Percentiles rank a stretch among this genome's conserved stretches.
Conservation (phyloP, 2,888 invertebrate genomes). For the Priocnemis perturbator region DNA sequence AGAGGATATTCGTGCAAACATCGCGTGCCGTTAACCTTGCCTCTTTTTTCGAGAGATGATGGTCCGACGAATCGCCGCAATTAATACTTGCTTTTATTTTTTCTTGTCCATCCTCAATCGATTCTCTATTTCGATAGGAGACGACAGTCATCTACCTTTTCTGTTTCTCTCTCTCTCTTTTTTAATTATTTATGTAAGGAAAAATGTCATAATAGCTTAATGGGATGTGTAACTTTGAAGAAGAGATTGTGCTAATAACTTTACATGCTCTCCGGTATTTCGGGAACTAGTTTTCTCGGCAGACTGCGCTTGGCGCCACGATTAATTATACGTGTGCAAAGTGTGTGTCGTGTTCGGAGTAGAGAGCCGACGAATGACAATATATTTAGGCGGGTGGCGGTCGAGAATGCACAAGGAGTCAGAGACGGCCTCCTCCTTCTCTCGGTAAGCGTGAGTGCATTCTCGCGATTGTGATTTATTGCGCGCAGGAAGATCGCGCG, state of each 20-base stretch:
- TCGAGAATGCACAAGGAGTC: no score
- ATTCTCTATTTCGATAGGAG: not conserved
- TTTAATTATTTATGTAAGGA: no score
- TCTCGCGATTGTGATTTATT: conserved; percentile 49
- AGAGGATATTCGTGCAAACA: conserved; percentile 47
- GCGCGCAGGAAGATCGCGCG: conserved; percentile 44
- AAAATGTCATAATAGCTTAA: no score
- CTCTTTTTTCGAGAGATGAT: conserved; percentile 43
- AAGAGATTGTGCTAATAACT: no score
- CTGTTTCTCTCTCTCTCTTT: not conserved
- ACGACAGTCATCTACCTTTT: not conserved
- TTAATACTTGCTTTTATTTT: conserved; percentile 1
- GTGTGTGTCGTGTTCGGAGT: conserved; percentile 22
- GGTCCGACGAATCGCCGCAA: not conserved
- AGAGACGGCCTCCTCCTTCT: no score
- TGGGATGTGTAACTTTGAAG: no score
- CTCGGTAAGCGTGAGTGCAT: conserved; percentile 37
- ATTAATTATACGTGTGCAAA: not conserved
- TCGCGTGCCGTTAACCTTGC: conserved; percentile 49
- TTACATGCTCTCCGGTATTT: no score
- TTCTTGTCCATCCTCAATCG: not conserved
- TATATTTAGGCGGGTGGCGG: conserved; percentile 41
- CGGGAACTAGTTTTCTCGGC: no score
- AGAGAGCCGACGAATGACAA: conserved; percentile 37
- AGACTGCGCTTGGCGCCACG: no score